Conservation (phyloP, 2,888 invertebrate genomes). For the Autographa pulchrina region DNA sequence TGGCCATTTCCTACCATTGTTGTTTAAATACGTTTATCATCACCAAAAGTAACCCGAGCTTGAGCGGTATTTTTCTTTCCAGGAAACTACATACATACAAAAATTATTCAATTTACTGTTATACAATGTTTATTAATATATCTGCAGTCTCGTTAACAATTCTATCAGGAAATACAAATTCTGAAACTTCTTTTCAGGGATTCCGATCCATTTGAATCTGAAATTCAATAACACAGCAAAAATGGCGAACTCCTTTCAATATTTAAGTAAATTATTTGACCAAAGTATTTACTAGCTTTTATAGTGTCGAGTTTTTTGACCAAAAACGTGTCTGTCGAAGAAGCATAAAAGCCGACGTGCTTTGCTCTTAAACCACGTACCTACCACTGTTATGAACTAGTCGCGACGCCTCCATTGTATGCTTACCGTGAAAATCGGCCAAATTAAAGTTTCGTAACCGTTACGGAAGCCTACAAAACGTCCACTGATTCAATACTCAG, state of each 20-base stretch:
- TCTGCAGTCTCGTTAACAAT: background rate
- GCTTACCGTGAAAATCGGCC: constrained; percentile 72
- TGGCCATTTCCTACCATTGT: constrained; percentile 59
- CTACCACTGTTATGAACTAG: constrained; percentile 54
- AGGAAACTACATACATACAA: background rate
- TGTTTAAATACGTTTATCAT: constrained; percentile 24
- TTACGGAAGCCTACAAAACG: constrained; percentile 65
- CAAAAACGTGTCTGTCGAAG: constrained; percentile 47
- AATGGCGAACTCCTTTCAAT: background rate
- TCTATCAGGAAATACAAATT: background rate
- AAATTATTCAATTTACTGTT: background rate
- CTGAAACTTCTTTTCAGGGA: background rate
- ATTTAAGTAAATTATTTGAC: constrained; percentile 23
- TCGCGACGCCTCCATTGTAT: constrained; percentile 67
- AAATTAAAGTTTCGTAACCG: constrained; percentile 73
- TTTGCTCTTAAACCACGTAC: constrained; percentile 63
- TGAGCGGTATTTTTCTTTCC: background rate
- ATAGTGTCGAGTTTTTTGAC: constrained; percentile 35
- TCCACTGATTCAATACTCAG: constrained; percentile 42
- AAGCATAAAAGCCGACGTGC: constrained; percentile 65
- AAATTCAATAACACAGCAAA: background rate
- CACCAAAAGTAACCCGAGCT: constrained; percentile 1
- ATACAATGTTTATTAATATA: no score
- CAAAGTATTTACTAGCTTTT: constrained; percentile 17
- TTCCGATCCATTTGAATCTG: background rate